Percentiles rank a stretch among this genome's conserved stretches.
phyloP scores from a whole-genome alignment of 2,113 vertebrate species.

The Aptenodytes patagonicus region DNA sequence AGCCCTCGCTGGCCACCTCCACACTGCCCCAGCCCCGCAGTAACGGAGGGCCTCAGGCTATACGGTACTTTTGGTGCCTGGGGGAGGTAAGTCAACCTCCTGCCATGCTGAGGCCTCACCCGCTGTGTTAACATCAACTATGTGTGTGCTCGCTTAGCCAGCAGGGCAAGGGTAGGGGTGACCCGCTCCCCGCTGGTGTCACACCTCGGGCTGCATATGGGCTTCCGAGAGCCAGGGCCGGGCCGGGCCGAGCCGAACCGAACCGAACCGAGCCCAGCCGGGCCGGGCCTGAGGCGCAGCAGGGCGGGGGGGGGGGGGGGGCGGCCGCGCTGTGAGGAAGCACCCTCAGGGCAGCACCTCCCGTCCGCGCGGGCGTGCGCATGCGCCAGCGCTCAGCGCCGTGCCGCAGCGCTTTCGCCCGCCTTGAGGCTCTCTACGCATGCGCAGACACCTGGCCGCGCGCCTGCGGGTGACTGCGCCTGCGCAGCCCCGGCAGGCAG shows the following conservation, averaged over 20 bases:
- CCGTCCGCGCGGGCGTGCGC: background rate
- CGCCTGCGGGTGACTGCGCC: background rate
- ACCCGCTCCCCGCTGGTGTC: background rate
- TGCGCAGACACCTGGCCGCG: background rate
- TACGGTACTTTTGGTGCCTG: accelerated
- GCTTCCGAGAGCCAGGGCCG: accelerated
- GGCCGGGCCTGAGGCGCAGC: too few species aligned
- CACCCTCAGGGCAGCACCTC: accelerated
- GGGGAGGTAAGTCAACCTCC: background rate
- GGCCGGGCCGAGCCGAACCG: too few species aligned
- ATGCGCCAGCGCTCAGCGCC: background rate
- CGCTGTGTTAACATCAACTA: accelerated
- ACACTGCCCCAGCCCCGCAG: background rate
- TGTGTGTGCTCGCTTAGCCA: background rate
- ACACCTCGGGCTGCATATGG: accelerated
- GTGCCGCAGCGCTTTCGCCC: background rate
- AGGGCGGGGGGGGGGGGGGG: too few species aligned
- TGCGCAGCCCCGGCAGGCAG: background rate
- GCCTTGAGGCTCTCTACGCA: background rate
- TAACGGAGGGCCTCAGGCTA: background rate
- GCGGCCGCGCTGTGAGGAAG: accelerated
- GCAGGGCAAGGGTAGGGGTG: accelerated
- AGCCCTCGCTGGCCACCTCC: background rate
- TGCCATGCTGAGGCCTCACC: background rate
- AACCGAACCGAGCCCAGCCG: too few species aligned